Base-by-base conservation (phyloP, 2,113 vertebrate species). In the Etheostoma spectabile region DNA sequence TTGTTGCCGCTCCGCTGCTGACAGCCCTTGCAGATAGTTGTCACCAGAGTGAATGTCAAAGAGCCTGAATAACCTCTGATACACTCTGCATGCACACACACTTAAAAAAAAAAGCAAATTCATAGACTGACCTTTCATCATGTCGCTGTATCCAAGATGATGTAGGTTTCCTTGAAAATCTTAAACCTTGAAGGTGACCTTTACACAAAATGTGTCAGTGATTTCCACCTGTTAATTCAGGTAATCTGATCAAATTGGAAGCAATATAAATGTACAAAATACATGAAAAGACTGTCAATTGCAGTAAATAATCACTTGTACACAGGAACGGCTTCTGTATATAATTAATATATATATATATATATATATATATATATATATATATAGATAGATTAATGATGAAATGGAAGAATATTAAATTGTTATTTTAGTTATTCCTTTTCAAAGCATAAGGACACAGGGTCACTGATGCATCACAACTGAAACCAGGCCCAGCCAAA, bases 361-460 rank as follows among this genome's bases (percentile, higher is more conserved):
- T n/a, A n/a, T n/a, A 35, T 7, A 35, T 6, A 35, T 35, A 35
- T 35, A 35, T 35, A 35, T 1, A 35, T n/a, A 35, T 7, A 35
- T 6, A 35, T 35, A 35, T 35, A 35, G 7, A 35, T 1, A 35
- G 7, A 35, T 35, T 7, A 38, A 38, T 38, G 38, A 87, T 51
- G 45, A 75, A 83, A 83, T 49, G 3, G 59, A 56, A 80, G 57
- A 66, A 78, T 67, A 74, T 48, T 77, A 22, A 53, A 73, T 69
- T 72, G 45, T 72, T 80, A 77, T 75, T 86, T 77, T 75, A 65
- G 19, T 57, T 77, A 18, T 89, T 74, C 12, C 27, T 67, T 82
- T 89, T 73, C 84, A 82, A 77, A 78, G 85, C 64, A 82, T 76
- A 90, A 91, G 85, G 84, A 65, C 79, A 59, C 14, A 5, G 52